These are phyloP conservation scores for Stegana nigrithorax DNA, from an alignment of 2,888 invertebrate genomes.

Conservation along the genomic window DNA sequence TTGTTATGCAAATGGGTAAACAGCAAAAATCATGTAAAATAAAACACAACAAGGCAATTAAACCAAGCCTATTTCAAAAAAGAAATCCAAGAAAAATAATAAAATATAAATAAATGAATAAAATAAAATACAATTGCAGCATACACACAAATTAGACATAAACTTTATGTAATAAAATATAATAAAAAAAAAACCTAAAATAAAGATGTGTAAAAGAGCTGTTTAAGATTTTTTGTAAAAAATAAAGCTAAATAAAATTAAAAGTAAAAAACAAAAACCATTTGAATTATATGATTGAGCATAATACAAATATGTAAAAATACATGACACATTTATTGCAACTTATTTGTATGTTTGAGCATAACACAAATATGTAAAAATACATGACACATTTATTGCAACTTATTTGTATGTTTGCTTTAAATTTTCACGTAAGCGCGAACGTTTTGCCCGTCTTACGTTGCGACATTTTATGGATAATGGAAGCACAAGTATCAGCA, in stretches of 20 bases:
- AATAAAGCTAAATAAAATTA: conserved; percentile 32
- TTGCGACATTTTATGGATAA: conserved; percentile 22
- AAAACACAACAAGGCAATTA: conserved; percentile 19
- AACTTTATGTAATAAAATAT: conserved; percentile 40
- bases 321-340: conserved; percentile 15
- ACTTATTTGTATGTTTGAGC: too few species aligned
- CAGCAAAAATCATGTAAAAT: conserved; percentile 2
- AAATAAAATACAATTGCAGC: conserved; percentile 33
- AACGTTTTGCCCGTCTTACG: too few species aligned
- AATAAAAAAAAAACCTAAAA: conserved; percentile 28
- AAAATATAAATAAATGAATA: conserved; percentile 20
- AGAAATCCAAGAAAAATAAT: conserved; percentile 13
- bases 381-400: conserved; percentile 15
- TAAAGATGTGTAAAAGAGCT: conserved; percentile 29
- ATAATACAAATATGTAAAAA: too few species aligned
- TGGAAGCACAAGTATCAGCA: conserved; percentile 51
- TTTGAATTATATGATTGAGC: conserved; percentile 23
- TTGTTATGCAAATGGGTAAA: neutral
- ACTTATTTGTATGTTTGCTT: too few species aligned
- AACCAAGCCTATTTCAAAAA: conserved; percentile 27
- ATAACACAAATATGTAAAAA: too few species aligned
- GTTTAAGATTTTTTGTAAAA: conserved; percentile 37
- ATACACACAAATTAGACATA: conserved; percentile 37
- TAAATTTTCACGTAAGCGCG: too few species aligned
- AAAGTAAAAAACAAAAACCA: conserved; percentile 37